Conservation (phyloP, 1,140 invertebrate species). For the Aethina tumida region DNA sequence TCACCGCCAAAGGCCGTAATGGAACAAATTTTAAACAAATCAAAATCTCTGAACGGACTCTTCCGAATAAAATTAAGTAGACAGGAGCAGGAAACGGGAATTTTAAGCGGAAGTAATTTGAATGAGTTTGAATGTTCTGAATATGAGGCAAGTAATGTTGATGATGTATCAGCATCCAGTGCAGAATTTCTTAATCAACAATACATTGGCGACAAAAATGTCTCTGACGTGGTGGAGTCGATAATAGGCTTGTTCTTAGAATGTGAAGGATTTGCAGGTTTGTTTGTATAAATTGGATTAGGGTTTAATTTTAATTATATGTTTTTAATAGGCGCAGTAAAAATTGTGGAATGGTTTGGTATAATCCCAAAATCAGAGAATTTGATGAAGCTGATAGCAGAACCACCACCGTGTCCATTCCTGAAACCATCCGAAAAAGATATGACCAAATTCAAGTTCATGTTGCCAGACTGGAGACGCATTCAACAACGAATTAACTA, state of each 20-base stretch:
- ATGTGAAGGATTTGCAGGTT: slow-evolving; percentile 42
- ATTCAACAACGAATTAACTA: slow-evolving; percentile 62
- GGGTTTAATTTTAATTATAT: slow-evolving; percentile 1
- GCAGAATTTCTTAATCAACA: slow-evolving; percentile 40
- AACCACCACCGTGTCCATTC: slow-evolving; percentile 26
- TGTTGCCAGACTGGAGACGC: too few species aligned
- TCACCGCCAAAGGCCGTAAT: too few species aligned
- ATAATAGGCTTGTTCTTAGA: slow-evolving; percentile 68
- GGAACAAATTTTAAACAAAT: background rate
- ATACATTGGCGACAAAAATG: slow-evolving; percentile 48
- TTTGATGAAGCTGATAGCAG: slow-evolving; percentile 32
- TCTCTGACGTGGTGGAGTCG: slow-evolving; percentile 78
- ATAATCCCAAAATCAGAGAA: slow-evolving; percentile 46
- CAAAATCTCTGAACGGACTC: background rate
- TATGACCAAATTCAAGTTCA: too few species aligned
- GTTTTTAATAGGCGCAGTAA: slow-evolving; percentile 37
- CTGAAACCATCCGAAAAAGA: too few species aligned
- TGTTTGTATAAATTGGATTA: slow-evolving; percentile 14
- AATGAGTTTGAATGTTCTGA: too few species aligned
- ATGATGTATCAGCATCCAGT: slow-evolving; percentile 31
- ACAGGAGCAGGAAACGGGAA: too few species aligned
- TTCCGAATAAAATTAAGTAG: background rate
- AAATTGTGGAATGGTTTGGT: slow-evolving; percentile 63
- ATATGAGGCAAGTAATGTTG: too few species aligned
- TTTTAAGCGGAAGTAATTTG: too few species aligned